Evolutionary conservation across 2,797 vertebrate genomes (phyloP).

Genomic region (Fratercula arctica): DNA sequence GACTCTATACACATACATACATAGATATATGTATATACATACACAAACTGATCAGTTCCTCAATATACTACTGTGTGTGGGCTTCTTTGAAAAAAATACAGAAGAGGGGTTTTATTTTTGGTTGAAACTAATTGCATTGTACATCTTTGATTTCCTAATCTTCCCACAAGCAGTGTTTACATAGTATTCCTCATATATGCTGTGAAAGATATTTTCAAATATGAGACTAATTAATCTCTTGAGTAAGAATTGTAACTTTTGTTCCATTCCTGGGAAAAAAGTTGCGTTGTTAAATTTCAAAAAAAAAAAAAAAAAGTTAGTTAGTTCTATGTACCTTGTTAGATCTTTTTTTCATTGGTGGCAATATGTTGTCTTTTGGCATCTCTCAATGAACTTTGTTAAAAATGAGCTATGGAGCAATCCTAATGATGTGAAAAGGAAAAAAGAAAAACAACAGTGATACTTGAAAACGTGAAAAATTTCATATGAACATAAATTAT

Average conservation of each 20-base stretch:
- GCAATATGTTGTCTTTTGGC: not conserved
- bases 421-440: not conserved
- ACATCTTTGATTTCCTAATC: slow-evolving; percentile 36
- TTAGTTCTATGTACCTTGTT: not conserved
- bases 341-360: not conserved
- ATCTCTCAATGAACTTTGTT: not conserved
- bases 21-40: no score
- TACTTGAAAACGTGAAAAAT: not conserved
- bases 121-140: not conserved
- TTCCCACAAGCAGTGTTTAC: not conserved
- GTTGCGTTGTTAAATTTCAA: not conserved
- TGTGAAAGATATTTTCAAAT: slow-evolving; percentile 32
- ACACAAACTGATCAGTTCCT: not conserved
- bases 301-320: not conserved
- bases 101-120: not conserved
- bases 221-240: slow-evolving; percentile 13
- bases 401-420: not conserved
- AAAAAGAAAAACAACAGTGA: not conserved
- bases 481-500: not conserved
- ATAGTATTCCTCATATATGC: not conserved
- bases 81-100: not conserved
- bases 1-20: not conserved
- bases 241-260: not conserved
- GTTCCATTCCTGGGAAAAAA: not conserved
- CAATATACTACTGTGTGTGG: not conserved